Evolutionary conservation across 2,113 vertebrate species (phyloP).

Genomic region (Heloderma charlesbogerti): DNA sequence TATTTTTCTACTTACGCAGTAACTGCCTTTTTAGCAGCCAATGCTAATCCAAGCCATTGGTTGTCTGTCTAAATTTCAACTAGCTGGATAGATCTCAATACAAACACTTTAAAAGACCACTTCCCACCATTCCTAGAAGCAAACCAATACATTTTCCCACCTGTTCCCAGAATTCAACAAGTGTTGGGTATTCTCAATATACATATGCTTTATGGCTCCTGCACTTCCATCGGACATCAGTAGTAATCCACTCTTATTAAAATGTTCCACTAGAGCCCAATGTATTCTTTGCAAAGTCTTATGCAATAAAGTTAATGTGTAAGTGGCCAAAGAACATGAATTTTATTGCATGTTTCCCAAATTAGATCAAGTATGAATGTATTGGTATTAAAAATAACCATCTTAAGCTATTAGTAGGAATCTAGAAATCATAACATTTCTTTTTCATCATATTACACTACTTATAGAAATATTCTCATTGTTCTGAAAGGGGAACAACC

Average conservation of each 20-base stretch:
- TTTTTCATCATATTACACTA: neutral
- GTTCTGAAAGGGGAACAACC: neutral
- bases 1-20: neutral
- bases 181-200: neutral
- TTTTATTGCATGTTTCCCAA: neutral
- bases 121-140: neutral
- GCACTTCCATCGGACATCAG: neutral
- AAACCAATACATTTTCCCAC: neutral
- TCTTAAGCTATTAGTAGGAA: neutral
- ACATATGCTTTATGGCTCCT: neutral
- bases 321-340: neutral
- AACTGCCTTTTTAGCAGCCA: neutral
- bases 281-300: neutral
- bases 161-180: neutral
- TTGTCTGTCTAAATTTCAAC: neutral
- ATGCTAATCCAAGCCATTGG: neutral
- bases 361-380: neutral
- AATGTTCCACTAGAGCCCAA: neutral
- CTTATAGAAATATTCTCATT: neutral
- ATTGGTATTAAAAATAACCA: neutral
- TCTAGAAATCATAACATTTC: neutral
- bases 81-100: neutral
- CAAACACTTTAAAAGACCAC: neutral
- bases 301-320: no score
- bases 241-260: neutral